Evolutionary conservation across 2,888 invertebrate genomes (phyloP).

Genomic region (Andrena minutula): DNA sequence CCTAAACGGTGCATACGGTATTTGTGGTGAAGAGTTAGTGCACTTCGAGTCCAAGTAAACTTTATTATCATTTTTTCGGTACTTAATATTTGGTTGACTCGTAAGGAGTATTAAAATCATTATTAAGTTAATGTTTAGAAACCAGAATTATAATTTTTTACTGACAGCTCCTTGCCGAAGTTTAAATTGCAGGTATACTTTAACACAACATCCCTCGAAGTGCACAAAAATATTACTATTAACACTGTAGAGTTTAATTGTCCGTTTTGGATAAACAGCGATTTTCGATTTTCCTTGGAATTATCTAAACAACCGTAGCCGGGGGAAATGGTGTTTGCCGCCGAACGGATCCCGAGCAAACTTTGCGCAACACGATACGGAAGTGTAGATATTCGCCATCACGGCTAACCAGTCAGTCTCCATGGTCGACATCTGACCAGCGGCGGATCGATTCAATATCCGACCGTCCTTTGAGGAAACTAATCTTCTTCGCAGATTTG

Average conservation of each 20-base stretch:
- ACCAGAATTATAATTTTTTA: no score
- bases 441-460: constrained; percentile 43
- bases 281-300: constrained; percentile 2
- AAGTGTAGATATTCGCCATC: constrained; percentile 27
- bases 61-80: not conserved
- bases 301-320: constrained; percentile 3
- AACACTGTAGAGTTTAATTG: no score
- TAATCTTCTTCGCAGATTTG: constrained; percentile 43
- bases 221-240: no score
- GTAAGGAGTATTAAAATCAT: not conserved
- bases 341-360: constrained; percentile 2
- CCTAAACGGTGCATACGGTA: not conserved
- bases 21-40: not conserved
- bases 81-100: not conserved
- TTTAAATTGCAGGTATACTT: no score
- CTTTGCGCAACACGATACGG: constrained; percentile 8
- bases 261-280: no score
- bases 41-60: no score
- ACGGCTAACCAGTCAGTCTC: constrained; percentile 18
- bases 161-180: no score
- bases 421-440: constrained; percentile 34
- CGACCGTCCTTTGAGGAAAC: constrained; percentile 35
- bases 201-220: no score
- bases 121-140: not conserved
- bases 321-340: constrained; percentile 10